Evolutionary conservation across 2,113 vertebrate genomes (phyloP).

Genomic region (Bufo bufo): DNA sequence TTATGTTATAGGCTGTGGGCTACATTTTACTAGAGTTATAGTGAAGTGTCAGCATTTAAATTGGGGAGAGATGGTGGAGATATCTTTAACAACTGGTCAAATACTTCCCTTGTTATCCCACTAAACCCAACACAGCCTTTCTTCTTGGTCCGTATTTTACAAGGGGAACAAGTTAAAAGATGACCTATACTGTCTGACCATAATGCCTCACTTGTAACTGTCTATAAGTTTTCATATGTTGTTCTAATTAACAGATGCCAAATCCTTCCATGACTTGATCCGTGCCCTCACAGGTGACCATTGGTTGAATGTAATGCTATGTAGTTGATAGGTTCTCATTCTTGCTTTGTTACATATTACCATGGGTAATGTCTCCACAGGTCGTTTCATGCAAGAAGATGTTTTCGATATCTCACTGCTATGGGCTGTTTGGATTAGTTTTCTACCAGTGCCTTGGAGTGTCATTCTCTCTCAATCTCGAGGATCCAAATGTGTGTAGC

Average conservation of each 20-base stretch:
- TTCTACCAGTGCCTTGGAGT: constrained; percentile 73
- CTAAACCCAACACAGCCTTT: neutral
- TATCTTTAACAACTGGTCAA: no score
- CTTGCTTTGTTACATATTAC: neutral
- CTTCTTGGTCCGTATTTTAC: neutral
- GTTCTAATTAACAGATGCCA: neutral
- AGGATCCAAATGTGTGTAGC: constrained; percentile 98
- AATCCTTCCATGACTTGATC: neutral
- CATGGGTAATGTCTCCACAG: constrained; percentile 63
- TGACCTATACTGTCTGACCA: neutral
- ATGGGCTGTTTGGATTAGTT: constrained; percentile 68
- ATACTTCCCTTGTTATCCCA: no score
- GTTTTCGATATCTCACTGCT: constrained; percentile 67
- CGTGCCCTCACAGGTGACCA: neutral
- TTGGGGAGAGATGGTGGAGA: no score
- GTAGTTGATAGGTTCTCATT: no score
- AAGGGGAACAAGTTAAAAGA: neutral
- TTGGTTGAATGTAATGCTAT: neutral
- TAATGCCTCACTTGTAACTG: neutral
- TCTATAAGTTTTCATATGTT: neutral
- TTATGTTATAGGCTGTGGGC: neutral
- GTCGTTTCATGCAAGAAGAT: constrained; percentile 75
- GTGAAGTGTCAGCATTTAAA: neutral
- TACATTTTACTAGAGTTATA: neutral
- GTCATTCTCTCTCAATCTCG: constrained; percentile 83